These are phyloP conservation scores for Nipponia nippon DNA, from an alignment of 2,113 vertebrate genomes.

Conservation along the genomic window DNA sequence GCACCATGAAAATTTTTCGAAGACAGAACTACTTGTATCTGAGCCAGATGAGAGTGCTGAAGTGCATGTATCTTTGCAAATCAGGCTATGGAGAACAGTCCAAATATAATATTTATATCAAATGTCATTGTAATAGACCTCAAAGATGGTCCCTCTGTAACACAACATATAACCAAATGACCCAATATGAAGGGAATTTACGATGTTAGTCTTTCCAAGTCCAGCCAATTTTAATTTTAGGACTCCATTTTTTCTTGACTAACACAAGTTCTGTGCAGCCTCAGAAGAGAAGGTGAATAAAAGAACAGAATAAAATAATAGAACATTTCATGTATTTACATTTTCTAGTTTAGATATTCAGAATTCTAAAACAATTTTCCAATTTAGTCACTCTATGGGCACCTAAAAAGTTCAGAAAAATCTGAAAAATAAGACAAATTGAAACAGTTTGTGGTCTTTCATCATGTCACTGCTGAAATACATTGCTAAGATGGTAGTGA, in stretches of 20 bases:
- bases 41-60: background rate
- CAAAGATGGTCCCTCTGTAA: background rate
- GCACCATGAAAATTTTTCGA: background rate
- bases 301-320: background rate
- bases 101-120: constrained; percentile 7
- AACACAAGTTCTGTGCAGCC: background rate
- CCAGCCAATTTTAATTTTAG: background rate
- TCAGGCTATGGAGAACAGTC: background rate
- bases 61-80: background rate
- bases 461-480: background rate
- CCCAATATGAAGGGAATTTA: background rate
- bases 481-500: background rate
- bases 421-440: background rate
- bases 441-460: background rate
- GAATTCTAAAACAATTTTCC: background rate
- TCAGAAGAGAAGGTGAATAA: background rate
- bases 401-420: background rate
- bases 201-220: background rate
- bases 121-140: background rate
- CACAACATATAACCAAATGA: background rate
- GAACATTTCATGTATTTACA: background rate
- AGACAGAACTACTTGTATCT: background rate
- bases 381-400: background rate
- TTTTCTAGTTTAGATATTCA: background rate
- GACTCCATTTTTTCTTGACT: background rate